Conservation (phyloP, 2,113 vertebrate genomes). For the Notechis scutatus region DNA sequence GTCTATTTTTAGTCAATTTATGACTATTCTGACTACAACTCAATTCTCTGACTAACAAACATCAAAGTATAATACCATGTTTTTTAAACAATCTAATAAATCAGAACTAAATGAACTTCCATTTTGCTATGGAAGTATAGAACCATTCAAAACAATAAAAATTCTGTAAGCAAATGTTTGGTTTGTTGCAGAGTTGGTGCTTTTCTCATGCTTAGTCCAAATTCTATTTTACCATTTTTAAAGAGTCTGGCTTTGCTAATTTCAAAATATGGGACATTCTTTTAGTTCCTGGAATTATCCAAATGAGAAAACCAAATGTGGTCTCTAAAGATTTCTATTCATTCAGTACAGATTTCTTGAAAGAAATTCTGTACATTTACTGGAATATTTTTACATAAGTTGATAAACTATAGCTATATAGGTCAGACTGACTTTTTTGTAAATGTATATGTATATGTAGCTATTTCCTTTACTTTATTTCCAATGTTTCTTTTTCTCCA, state of each 20-base stretch:
- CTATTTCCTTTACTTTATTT: neutral
- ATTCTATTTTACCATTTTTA: neutral
- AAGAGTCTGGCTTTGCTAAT: neutral
- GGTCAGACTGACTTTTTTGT: neutral
- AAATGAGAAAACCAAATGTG: neutral
- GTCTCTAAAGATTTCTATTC: neutral
- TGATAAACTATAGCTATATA: neutral
- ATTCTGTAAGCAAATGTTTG: neutral
- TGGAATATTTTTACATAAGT: neutral
- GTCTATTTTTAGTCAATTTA: neutral
- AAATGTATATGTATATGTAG: neutral
- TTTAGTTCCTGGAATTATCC: neutral
- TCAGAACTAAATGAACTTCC: neutral
- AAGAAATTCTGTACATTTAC: neutral
- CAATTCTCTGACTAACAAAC: neutral
- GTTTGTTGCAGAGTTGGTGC: neutral
- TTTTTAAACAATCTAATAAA: neutral
- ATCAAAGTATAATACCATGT: neutral
- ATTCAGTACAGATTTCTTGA: neutral
- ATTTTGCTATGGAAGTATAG: neutral
- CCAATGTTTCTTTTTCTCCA: neutral
- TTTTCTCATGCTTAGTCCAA: neutral
- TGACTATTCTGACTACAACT: neutral
- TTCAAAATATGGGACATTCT: neutral
- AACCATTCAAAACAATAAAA: neutral